These are phyloP conservation scores for Lamellibrachia columna DNA, from an alignment of 2,888 invertebrate species.

Conservation along the genomic window DNA sequence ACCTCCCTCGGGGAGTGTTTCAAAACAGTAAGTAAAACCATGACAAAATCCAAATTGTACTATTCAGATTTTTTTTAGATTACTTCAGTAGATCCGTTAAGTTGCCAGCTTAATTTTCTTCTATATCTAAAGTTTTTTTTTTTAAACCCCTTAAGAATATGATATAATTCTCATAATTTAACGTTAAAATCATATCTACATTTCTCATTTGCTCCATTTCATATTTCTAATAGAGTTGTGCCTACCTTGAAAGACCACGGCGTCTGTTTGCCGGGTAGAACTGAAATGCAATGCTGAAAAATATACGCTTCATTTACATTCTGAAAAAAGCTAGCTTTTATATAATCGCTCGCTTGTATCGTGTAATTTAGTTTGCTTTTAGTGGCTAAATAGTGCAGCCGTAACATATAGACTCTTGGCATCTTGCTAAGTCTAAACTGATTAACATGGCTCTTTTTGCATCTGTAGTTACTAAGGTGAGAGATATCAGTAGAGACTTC, in stretches of 20 bases:
- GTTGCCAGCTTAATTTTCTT: not conserved
- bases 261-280: not conserved
- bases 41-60: not conserved
- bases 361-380: not conserved
- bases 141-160: not conserved
- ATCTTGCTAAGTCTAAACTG: not conserved
- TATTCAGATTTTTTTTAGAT: not conserved
- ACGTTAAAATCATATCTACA: not conserved
- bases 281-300: not conserved
- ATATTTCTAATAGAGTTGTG: not conserved
- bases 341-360: not conserved
- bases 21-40: not conserved
- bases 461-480: not conserved
- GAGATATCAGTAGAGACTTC: not conserved
- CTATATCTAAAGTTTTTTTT: not conserved
- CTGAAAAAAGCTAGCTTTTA: not conserved
- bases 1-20: not conserved
- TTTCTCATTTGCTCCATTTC: conserved; percentile 10
- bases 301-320: conserved; percentile 1
- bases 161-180: not conserved
- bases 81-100: not conserved
- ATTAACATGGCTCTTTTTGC: not conserved
- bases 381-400: not conserved
- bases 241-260: not conserved
- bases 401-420: not conserved